Conservation (phyloP, 2,113 vertebrate genomes). For the Rallus limicola region DNA sequence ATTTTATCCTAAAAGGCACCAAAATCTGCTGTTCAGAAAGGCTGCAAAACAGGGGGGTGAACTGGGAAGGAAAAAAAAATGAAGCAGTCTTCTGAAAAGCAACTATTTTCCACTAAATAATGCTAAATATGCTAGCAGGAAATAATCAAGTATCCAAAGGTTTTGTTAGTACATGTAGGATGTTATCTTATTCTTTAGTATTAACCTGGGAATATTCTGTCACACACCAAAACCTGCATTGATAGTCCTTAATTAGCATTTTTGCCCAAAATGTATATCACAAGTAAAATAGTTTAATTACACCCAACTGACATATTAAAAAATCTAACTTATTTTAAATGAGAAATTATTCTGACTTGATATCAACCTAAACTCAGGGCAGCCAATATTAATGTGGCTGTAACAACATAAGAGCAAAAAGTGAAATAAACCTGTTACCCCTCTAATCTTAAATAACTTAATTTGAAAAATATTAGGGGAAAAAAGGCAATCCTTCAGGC, state of each 20-base stretch:
- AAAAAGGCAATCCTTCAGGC: background rate
- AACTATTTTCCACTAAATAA: background rate
- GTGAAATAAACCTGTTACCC: background rate
- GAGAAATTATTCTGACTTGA: background rate
- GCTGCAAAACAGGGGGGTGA: background rate
- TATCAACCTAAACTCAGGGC: background rate
- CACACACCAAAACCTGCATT: background rate
- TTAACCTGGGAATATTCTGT: background rate
- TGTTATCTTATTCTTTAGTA: background rate
- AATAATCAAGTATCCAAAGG: background rate
- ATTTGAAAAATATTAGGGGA: background rate
- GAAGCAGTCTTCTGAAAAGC: background rate
- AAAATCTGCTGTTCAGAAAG: background rate
- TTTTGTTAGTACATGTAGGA: background rate
- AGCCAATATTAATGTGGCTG: background rate
- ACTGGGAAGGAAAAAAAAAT: background rate
- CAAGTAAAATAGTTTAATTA: background rate
- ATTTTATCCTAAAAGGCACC: background rate
- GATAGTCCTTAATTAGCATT: background rate
- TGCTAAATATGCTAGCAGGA: background rate
- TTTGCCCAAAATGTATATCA: background rate
- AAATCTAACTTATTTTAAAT: background rate
- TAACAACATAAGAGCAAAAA: background rate
- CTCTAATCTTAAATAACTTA: background rate
- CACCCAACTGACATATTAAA: background rate